These are phyloP conservation scores for Oreochromis grahami DNA, from an alignment of 2,797 vertebrate species.

Conservation along the genomic window DNA sequence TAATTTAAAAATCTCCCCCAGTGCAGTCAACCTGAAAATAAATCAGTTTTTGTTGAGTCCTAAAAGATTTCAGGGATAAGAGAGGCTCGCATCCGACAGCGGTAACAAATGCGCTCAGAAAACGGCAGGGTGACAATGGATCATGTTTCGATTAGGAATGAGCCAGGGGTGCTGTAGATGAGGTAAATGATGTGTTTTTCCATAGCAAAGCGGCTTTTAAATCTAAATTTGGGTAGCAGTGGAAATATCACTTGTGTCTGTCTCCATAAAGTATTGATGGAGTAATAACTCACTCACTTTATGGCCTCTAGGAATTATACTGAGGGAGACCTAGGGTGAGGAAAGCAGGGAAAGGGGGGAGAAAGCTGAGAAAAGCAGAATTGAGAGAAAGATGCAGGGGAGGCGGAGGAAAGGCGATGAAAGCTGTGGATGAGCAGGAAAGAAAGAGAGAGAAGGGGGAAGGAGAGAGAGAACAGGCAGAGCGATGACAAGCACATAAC, in stretches of 20 bases:
- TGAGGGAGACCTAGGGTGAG: conserved; percentile 15
- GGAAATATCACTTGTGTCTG: conserved; percentile 60
- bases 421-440: conserved; percentile 41
- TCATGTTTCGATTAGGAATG: conserved; percentile 48
- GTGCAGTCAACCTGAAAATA: conserved; percentile 25
- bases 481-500: conserved; percentile 54
- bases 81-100: conserved; percentile 1
- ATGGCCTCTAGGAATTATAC: conserved; percentile 56
- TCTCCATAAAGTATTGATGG: conserved; percentile 66
- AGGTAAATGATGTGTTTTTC: conserved; percentile 56
- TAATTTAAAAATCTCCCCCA: conserved; percentile 15
- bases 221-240: conserved; percentile 48
- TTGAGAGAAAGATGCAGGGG: neutral
- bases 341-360: conserved; percentile 2
- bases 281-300: conserved; percentile 60
- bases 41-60: conserved; percentile 35
- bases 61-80: conserved; percentile 32
- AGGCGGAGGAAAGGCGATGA: conserved; percentile 14
- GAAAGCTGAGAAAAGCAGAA: neutral
- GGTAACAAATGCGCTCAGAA: conserved; percentile 19
- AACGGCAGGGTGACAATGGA: conserved; percentile 24
- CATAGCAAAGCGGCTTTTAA: conserved; percentile 50
- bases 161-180: conserved; percentile 12
- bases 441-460: neutral
- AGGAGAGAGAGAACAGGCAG: neutral